Evolutionary conservation across 2,113 vertebrate genomes (phyloP).

Genomic region (Psilopsiagon aurifrons): DNA sequence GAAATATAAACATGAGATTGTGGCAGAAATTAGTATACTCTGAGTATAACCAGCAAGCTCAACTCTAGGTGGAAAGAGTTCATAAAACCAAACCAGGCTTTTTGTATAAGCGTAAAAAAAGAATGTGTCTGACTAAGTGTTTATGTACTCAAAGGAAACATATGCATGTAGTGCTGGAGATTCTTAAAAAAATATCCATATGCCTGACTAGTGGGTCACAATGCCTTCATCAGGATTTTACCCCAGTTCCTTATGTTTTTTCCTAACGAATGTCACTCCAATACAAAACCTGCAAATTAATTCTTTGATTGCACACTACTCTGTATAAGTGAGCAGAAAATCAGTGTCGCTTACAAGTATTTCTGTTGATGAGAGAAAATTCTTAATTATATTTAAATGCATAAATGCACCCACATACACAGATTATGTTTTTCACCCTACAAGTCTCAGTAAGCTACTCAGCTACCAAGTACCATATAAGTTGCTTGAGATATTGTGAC

Average conservation of each 20-base stretch:
- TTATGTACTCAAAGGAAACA: background rate
- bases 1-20: background rate
- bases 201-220: background rate
- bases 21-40: background rate
- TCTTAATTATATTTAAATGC: background rate
- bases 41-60: background rate
- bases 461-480: background rate
- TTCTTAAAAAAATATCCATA: background rate
- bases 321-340: background rate
- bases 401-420: background rate
- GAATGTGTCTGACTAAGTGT: background rate
- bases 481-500: conserved; percentile 46
- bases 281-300: background rate
- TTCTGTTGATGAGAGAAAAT: background rate
- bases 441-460: background rate
- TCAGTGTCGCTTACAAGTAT: background rate
- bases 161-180: background rate
- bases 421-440: background rate
- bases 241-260: background rate
- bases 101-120: background rate
- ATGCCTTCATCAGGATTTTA: background rate
- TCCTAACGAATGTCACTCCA: background rate
- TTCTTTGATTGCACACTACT: background rate
- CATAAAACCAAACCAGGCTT: background rate
- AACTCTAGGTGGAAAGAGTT: background rate